Base-by-base conservation (phyloP, 1,140 invertebrate genomes). In the Penaeus chinensis region DNA sequence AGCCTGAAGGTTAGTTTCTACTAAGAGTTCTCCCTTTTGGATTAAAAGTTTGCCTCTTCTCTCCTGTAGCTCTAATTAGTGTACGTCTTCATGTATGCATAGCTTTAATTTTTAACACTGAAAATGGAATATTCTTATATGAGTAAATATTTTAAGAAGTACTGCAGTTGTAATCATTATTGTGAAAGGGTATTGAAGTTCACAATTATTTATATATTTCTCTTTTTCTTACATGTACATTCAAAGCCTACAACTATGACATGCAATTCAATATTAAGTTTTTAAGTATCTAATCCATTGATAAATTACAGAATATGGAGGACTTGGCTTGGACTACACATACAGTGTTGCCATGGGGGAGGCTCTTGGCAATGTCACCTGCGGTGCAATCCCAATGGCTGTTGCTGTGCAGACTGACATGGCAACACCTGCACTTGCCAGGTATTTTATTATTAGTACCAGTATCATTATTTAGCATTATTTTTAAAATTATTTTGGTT, bases 391-490 rank as follows among this genome's bases (percentile, higher is more conserved):
- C 84, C 92, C 93, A 22, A 94, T 94, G 93, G 93, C 93, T 22
- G 92, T 94, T 79, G 91, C 92, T 76, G 94, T 95, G 37, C 94
- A 95, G 89, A 94, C 92, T 47, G 93, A 94, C 88, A 94, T 94
- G 92, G 90, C 93, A 61, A 93, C 93, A 32, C 93, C 93, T n/a
- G 93, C 93, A 42, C 90, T 94, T 47, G 91, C 92, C 69, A 92
- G 90, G 93, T 93, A 90, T 76, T 65, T 61, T 20, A 24, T 87
- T 1, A 61, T 47, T 69, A 20, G 5, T 24, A 37, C 22, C 32
- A 42, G 62, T 65, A 47, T 27, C 4, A 22, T 22, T 71, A 2
- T 10, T 61, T 60, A 81, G 7, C 4, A 22, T 71, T 74, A 19
- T 32, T 19, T 27, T 32, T 37, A 3, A 37, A 3, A 7, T 37